A percentile compares a stretch with the other conserved stretches of the same genome.
phyloP scores from a whole-genome alignment of 2,797 vertebrate species.

The Lutjanus campechanus region DNA sequence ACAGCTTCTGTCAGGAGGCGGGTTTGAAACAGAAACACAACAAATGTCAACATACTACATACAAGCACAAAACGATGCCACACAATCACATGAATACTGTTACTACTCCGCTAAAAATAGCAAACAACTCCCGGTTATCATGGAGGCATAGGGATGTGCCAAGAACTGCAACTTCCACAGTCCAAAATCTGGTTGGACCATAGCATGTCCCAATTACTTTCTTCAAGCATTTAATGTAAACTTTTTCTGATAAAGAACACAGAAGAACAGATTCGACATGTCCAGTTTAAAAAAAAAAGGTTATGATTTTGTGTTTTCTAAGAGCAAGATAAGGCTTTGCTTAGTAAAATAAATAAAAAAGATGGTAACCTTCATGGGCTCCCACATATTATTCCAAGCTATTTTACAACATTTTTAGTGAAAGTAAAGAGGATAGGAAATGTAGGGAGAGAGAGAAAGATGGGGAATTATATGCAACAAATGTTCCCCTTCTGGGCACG shows the following conservation, averaged over 20 bases:
- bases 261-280: background rate
- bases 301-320: background rate
- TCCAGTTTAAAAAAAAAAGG: background rate
- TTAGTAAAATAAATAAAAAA: no score
- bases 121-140: background rate
- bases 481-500: no score
- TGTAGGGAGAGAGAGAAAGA: no score
- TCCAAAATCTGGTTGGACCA: no score
- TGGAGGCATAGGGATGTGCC: background rate
- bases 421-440: no score
- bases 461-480: no score
- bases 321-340: background rate
- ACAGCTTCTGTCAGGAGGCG: background rate
- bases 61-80: background rate
- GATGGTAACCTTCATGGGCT: no score
- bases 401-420: no score
- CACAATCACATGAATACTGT: background rate
- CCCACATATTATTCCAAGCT: no score
- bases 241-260: background rate
- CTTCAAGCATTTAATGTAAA: background rate
- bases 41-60: background rate
- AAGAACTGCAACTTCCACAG: background rate
- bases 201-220: background rate
- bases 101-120: background rate
- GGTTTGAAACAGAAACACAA: background rate